Conservation (phyloP, 2,113 vertebrate species). For the Poecile atricapillus region DNA sequence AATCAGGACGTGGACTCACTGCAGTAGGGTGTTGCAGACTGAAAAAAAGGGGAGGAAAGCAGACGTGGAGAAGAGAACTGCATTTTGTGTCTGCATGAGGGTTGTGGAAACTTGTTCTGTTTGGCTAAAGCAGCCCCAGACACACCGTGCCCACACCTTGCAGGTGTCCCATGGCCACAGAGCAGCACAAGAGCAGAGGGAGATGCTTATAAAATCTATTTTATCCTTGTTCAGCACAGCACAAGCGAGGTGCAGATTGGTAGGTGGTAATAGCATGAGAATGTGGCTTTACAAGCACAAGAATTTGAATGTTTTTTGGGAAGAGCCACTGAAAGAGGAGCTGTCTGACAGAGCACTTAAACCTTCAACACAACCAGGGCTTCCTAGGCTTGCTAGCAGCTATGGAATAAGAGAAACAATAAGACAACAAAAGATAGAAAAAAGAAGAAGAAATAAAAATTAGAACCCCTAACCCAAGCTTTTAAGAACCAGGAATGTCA, state of each 20-base stretch:
- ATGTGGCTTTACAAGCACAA: neutral
- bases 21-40: neutral
- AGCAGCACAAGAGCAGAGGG: neutral
- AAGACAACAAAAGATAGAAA: neutral
- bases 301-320: neutral
- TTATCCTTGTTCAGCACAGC: neutral
- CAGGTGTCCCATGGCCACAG: neutral
- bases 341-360: neutral
- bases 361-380: neutral
- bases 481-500: neutral
- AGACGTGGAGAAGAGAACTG: neutral
- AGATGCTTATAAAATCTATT: neutral
- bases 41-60: neutral
- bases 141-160: rapidly evolving
- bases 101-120: too few species aligned
- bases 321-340: neutral
- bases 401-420: neutral
- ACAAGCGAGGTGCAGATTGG: neutral
- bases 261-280: neutral
- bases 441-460: neutral
- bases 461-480: neutral
- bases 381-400: neutral
- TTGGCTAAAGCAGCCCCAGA: neutral
- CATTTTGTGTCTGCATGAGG: neutral
- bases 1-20: neutral